A percentile compares a stretch with the other conserved stretches of the same genome.
Evolutionary conservation across 1,140 invertebrate species (phyloP).

Genomic region (Drosophila sulfurigaster): DNA sequence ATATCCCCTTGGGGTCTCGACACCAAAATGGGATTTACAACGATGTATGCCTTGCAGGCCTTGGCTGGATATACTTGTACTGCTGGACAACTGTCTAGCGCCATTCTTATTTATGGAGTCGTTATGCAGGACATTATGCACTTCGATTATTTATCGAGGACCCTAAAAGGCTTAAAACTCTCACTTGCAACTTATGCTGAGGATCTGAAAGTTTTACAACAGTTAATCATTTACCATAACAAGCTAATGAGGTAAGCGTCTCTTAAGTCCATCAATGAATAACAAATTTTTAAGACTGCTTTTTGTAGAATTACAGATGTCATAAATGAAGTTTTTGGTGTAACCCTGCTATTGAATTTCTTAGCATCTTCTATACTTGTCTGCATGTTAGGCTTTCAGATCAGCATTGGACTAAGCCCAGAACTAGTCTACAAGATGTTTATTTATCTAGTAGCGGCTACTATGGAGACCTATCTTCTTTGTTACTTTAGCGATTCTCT

Average conservation of each 20-base stretch:
- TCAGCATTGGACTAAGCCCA: constrained; percentile 53
- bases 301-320: constrained; percentile 55
- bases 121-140: constrained; percentile 71
- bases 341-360: constrained; percentile 66
- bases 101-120: constrained; percentile 62
- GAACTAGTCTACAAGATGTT: constrained; percentile 46
- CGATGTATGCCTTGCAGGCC: constrained; percentile 46
- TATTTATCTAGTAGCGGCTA: constrained; percentile 46
- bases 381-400: constrained; percentile 74
- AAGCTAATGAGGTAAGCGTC: constrained; percentile 52
- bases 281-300: too few species aligned
- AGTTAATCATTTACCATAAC: constrained; percentile 61
- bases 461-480: constrained; percentile 13
- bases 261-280: too few species aligned
- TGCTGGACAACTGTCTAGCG: constrained; percentile 57
- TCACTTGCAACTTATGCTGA: neutral
- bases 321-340: constrained; percentile 68
- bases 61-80: constrained; percentile 59
- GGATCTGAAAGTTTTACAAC: constrained; percentile 47
- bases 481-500: constrained; percentile 21
- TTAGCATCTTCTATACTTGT: constrained; percentile 58
- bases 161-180: constrained; percentile 27
- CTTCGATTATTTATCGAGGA: constrained; percentile 51
- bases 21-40: constrained; percentile 35
- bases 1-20: constrained; percentile 59